These are phyloP conservation scores for Ypsolopha sequella DNA, from an alignment of 2,888 invertebrate species.

Conservation along the genomic window DNA sequence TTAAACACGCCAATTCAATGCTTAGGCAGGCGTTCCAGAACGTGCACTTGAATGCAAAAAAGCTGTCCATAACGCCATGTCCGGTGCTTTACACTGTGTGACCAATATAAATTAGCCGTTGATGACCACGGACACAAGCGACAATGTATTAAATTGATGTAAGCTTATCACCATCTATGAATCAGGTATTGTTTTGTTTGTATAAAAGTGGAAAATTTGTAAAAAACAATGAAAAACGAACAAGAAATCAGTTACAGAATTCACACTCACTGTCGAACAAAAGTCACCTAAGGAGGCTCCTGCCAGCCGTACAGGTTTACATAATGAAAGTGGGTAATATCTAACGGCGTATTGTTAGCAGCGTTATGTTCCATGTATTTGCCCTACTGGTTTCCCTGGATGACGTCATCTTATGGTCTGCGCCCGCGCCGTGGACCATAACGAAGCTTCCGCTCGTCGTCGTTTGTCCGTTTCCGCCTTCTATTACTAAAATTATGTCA, in stretches of 20 bases:
- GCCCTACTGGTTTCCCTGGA: slow-evolving; percentile 1
- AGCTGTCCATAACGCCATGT: background rate
- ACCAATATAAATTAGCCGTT: background rate
- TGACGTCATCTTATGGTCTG: background rate
- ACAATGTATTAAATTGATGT: too few relatives aligned
- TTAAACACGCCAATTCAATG: background rate
- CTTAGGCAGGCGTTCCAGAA: background rate
- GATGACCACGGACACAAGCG: too few relatives aligned
- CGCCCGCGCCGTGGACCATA: slow-evolving; percentile 45
- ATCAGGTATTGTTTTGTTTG: too few relatives aligned
- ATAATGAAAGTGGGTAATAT: background rate
- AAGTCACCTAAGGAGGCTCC: too few relatives aligned
- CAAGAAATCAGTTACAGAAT: too few relatives aligned
- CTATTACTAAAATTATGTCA: slow-evolving; percentile 48
- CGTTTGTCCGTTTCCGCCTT: slow-evolving; percentile 47
- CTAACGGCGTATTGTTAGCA: background rate
- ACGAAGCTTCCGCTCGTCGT: slow-evolving; percentile 51
- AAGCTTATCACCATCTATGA: too few relatives aligned
- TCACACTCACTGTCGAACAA: too few relatives aligned
- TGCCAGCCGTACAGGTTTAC: too few relatives aligned
- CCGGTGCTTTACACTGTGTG: slow-evolving; percentile 1
- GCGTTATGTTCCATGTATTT: background rate
- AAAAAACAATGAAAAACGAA: too few relatives aligned
- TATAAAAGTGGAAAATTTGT: too few relatives aligned
- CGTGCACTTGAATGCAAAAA: slow-evolving; percentile 3